Base-by-base conservation (phyloP, 2,888 invertebrate species). In the Volucella inanis region DNA sequence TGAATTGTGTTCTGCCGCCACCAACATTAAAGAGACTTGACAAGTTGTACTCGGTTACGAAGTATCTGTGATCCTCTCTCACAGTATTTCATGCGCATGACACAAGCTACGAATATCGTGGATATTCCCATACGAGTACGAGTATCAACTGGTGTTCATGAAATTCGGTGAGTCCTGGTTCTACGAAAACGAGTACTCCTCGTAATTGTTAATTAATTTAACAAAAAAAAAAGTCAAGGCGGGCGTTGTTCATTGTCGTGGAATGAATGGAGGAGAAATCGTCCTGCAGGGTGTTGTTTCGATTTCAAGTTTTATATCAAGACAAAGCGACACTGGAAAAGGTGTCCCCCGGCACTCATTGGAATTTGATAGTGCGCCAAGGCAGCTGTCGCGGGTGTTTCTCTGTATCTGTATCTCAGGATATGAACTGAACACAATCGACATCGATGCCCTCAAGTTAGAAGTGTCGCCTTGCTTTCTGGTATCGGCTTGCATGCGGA, bases 341-440 rank as follows among this genome's bases (percentile, higher is more conserved):
- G 76, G 80, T 85, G 80, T 85, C 84, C 76, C 62, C 61, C 38
- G 80, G 84, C 70, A 75, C 76, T 75, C 31, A 67, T 76, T 85
- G 84, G 67, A 85, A 84, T 84, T 75, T 76, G 76, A 85, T 85
- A 85, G 61, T 71, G 71, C 80, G 76, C 65, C 47, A 43, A 10
- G 79, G 81, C 84, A 85, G 80, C 84, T 85, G 84, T 67, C 76
- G 75, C 67, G 71, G 67, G 80, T 79, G 79, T 65, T n/a, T 67
- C 39, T 67, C 45, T 0, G 18, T 22, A 22, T 22, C 18, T 22
- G 18, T 22, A 22, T 22, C 18, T 22, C 18, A 22, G 18, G 15
- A 64, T 71, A 70, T 57, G 52, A 47, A 47, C 18, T 57, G 52
- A 47, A 47, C 18, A 61, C 50, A 74, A 79, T 79, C 70, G 79